A percentile compares a stretch with the other conserved stretches of the same genome.
phyloP scores from a whole-genome alignment of 2,113 vertebrate species.

The Aldabrachelys gigantea region DNA sequence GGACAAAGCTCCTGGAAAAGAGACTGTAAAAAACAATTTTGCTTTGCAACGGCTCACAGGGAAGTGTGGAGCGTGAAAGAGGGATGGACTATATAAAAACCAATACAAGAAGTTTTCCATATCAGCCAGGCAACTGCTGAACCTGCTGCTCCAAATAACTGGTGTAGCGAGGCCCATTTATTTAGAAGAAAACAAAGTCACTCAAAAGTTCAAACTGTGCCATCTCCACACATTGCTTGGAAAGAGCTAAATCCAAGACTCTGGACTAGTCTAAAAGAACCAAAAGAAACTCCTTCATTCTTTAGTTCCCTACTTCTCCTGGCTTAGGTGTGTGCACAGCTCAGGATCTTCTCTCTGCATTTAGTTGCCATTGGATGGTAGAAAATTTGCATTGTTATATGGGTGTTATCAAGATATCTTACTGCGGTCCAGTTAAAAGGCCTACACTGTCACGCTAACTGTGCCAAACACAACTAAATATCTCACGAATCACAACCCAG shows the following conservation, averaged over 20 bases:
- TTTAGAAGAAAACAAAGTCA: neutral
- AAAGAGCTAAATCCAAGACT: neutral
- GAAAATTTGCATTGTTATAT: neutral
- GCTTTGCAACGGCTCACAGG: neutral
- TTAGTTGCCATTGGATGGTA: neutral
- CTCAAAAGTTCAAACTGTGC: neutral
- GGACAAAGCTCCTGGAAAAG: neutral
- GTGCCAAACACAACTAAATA: neutral
- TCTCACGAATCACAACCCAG: neutral
- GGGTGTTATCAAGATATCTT: neutral
- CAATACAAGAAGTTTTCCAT: neutral
- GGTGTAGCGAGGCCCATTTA: neutral
- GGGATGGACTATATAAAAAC: neutral
- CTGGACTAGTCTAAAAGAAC: neutral
- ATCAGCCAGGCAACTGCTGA: neutral
- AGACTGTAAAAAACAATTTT: neutral
- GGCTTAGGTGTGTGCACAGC: neutral
- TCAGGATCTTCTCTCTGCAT: neutral
- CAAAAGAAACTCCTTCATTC: neutral
- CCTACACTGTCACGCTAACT: neutral
- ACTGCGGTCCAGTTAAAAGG: neutral
- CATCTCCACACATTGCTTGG: neutral
- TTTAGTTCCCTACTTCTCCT: neutral
- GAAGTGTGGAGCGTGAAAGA: neutral
- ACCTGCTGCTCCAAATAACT: neutral